These are phyloP conservation scores for Pantelozetes paolii DNA, from an alignment of 2,888 invertebrate genomes.

Conservation along the genomic window DNA sequence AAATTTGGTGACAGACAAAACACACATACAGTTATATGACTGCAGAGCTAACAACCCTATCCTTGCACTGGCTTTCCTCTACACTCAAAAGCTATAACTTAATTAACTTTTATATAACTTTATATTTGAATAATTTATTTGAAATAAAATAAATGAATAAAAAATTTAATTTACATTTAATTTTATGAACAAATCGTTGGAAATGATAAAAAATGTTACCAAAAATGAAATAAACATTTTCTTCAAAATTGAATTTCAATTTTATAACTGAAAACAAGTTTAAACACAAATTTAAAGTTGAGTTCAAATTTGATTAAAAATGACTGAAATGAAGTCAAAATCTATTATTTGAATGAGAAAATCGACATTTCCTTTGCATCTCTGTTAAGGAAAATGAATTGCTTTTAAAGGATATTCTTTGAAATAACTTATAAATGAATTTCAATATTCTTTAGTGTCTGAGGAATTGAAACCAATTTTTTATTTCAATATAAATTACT, in stretches of 20 bases:
- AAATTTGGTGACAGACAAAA: background rate
- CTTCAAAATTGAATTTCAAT: conserved; percentile 5
- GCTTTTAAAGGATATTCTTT: no score
- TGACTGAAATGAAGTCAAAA: background rate
- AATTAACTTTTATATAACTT: conserved; percentile 16
- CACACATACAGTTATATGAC: no score
- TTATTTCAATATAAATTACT: no score
- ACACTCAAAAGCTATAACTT: conserved; percentile 5
- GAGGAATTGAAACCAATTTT: no score
- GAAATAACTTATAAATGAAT: no score
- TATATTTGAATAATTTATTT: background rate
- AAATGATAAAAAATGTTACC: background rate
- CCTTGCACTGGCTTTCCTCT: no score
- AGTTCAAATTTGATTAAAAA: conserved; percentile 10
- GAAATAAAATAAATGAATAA: background rate
- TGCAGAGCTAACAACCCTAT: background rate
- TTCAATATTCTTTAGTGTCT: no score
- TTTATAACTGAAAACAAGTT: background rate
- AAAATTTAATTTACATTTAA: background rate
- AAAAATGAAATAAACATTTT: conserved; percentile 15
- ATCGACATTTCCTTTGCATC: background rate
- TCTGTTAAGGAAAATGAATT: no score
- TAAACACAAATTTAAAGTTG: background rate
- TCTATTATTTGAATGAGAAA: background rate
- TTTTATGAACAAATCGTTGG: background rate